phyloP scores from a whole-genome alignment of 2,113 vertebrate genomes.

The Fregetta grallaria region DNA sequence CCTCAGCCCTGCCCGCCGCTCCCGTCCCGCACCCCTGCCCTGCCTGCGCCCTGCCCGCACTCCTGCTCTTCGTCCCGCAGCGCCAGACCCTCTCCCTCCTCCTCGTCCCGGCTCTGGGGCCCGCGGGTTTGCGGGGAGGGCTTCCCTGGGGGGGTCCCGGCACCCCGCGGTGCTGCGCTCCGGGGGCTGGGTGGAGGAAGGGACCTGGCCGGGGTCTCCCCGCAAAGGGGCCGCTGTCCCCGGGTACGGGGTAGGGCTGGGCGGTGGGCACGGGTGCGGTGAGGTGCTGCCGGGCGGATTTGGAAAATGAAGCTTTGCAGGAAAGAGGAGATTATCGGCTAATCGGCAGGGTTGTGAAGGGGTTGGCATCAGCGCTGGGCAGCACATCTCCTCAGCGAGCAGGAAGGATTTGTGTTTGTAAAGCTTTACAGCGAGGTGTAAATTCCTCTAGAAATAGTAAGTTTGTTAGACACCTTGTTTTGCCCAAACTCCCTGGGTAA shows the following conservation, averaged over 20 bases:
- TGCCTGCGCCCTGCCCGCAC: background rate
- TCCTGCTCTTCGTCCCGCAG: background rate
- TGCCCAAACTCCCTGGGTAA: rapidly evolving
- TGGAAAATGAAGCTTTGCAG: background rate
- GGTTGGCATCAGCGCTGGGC: background rate
- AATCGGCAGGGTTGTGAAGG: background rate
- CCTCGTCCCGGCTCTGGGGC: background rate
- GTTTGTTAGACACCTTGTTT: background rate
- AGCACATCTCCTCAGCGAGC: background rate
- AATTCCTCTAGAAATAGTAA: background rate
- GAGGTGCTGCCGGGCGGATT: background rate
- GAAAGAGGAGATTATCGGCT: background rate
- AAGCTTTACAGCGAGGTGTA: background rate
- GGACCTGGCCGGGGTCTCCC: background rate
- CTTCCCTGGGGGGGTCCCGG: too few species aligned
- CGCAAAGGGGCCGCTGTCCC: background rate
- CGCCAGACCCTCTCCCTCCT: background rate
- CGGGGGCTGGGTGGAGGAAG: background rate
- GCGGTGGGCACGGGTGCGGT: background rate
- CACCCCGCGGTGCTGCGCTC: background rate
- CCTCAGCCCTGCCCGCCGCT: background rate
- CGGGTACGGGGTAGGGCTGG: background rate
- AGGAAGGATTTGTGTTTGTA: background rate
- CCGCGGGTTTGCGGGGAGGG: background rate
- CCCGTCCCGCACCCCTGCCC: background rate